Conservation (phyloP, 2,113 vertebrate species). For the Scytalopus superciliaris region DNA sequence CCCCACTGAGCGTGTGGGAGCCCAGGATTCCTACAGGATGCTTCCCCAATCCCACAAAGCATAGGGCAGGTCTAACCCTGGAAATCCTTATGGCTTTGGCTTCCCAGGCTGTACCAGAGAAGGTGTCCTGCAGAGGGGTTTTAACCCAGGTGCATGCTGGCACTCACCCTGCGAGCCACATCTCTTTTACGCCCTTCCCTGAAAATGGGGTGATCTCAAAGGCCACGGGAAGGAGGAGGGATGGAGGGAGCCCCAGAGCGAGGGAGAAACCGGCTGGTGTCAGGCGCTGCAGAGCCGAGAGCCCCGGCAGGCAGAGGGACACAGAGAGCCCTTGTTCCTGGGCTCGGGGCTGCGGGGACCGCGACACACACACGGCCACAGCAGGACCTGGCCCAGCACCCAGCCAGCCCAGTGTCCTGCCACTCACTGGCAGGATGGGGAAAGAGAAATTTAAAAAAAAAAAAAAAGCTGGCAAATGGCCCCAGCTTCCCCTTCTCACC, state of each 20-base stretch:
- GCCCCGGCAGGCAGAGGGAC: background rate
- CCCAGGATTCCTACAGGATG: background rate
- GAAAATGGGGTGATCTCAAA: background rate
- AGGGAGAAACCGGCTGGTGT: background rate
- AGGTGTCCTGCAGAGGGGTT: background rate
- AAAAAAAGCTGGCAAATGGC: background rate
- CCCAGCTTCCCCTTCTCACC: background rate
- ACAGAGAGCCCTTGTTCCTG: conserved; percentile 47
- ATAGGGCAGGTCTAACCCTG: background rate
- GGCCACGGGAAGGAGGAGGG: background rate
- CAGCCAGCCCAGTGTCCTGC: rapidly evolving
- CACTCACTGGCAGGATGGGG: background rate
- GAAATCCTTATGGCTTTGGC: background rate
- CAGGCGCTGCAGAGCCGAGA: background rate
- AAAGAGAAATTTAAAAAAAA: too few species aligned
- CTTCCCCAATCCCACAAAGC: background rate
- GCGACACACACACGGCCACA: background rate
- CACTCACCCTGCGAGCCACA: rapidly evolving
- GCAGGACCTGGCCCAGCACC: background rate
- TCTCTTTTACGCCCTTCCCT: rapidly evolving
- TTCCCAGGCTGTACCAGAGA: background rate
- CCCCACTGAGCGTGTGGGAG: background rate
- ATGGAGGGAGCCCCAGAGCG: background rate
- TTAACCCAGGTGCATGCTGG: rapidly evolving
- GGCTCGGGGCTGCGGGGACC: background rate